Percentiles rank a stretch among this genome's conserved stretches.
Evolutionary conservation across 1,140 invertebrate species (phyloP).

Genomic region (Mya arenaria): DNA sequence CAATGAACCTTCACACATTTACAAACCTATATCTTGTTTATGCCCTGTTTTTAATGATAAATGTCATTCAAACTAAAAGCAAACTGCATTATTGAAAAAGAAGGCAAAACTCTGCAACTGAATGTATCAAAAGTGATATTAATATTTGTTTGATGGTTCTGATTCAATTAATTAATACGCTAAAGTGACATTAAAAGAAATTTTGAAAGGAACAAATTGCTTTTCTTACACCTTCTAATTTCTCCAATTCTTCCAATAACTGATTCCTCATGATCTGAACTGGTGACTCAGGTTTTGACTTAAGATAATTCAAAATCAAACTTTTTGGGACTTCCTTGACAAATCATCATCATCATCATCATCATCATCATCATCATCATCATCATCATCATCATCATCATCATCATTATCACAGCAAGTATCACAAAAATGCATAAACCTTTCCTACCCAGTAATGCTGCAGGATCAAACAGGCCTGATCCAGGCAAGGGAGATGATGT

Average conservation of each 20-base stretch:
- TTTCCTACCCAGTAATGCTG: slow-evolving; percentile 25
- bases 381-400: not conserved
- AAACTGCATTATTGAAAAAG: no score
- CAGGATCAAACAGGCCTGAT: slow-evolving; percentile 38
- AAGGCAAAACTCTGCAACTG: no score
- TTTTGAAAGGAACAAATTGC: no score
- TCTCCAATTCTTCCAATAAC: not conserved
- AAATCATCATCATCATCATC: not conserved
- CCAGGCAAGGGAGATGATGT: slow-evolving; percentile 38
- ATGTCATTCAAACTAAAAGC: no score
- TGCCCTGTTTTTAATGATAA: no score
- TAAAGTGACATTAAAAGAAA: no score
- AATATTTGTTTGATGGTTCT: no score
- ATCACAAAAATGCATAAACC: not conserved
- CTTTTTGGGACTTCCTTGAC: not conserved
- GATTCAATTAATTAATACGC: no score
- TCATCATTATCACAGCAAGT: not conserved
- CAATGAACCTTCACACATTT: no score
- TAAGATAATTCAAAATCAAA: not conserved
- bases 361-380: not conserved
- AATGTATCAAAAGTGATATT: no score
- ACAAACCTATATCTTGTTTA: no score
- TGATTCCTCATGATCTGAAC: not conserved
- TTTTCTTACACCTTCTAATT: no score
- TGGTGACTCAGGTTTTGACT: not conserved